phyloP scores from a whole-genome alignment of 2,113 vertebrate species.

The Chrysemys picta region DNA sequence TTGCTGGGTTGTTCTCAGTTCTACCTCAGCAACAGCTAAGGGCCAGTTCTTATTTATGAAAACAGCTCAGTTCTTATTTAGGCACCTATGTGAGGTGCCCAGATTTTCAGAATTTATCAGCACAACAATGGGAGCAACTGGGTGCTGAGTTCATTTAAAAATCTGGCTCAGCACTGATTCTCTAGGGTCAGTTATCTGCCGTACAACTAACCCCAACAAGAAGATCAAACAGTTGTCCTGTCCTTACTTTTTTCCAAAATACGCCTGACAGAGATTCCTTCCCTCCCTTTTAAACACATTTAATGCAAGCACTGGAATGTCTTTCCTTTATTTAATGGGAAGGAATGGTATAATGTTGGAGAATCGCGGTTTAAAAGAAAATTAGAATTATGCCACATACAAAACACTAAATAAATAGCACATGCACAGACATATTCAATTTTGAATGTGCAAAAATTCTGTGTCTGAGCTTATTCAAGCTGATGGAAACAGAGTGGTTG shows the following conservation, averaged over 20 bases:
- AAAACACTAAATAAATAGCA: neutral
- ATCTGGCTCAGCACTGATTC: slow-evolving; percentile 24
- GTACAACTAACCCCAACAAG: slow-evolving; percentile 17
- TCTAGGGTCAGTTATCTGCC: neutral
- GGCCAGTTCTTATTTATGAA: neutral
- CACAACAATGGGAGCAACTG: slow-evolving; percentile 17
- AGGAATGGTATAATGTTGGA: slow-evolving; percentile 34
- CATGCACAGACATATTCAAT: neutral
- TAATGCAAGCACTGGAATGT: slow-evolving; percentile 47
- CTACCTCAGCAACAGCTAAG: neutral
- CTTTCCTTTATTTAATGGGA: slow-evolving; percentile 29
- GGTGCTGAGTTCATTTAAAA: slow-evolving; percentile 20
- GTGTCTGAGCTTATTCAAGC: neutral
- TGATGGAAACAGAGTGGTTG: neutral
- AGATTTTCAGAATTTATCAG: neutral
- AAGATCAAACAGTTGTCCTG: slow-evolving; percentile 2
- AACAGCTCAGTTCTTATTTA: neutral
- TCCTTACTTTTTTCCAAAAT: slow-evolving; percentile 19
- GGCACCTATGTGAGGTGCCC: neutral
- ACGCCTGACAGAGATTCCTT: slow-evolving; percentile 43
- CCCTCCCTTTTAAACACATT: slow-evolving; percentile 57
- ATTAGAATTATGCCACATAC: neutral
- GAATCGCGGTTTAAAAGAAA: slow-evolving; percentile 53
- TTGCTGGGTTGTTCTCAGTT: neutral
- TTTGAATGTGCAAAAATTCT: neutral